phyloP scores from a whole-genome alignment of 2,113 vertebrate species.

The Elephas maximus region DNA sequence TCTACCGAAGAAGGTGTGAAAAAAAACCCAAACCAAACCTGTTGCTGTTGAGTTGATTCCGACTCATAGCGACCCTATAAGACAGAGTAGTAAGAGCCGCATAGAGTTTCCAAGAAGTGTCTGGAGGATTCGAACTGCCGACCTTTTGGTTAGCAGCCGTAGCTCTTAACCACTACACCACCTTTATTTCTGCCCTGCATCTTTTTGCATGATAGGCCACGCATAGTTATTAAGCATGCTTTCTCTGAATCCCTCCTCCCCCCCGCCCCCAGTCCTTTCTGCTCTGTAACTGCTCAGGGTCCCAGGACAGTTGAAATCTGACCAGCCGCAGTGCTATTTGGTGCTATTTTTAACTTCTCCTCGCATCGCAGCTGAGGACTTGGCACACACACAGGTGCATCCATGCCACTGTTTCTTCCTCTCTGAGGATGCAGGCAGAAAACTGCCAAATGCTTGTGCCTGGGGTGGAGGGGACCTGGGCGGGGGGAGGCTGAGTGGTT shows the following conservation, averaged over 20 bases:
- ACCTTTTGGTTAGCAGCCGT: too few species aligned
- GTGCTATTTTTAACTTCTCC: constrained; percentile 64
- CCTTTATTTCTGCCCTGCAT: background rate
- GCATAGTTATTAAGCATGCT: background rate
- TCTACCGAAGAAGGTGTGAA: background rate
- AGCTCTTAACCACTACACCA: too few species aligned
- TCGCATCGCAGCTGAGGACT: constrained; percentile 14
- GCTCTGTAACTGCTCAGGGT: background rate
- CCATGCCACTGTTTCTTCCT: constrained; percentile 66
- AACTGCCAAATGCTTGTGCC: background rate
- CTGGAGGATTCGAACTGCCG: too few species aligned
- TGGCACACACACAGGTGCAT: constrained; percentile 63
- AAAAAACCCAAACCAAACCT: too few species aligned
- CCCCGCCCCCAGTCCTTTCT: background rate
- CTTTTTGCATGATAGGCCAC: background rate
- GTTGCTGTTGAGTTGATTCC: too few species aligned
- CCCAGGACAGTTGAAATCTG: constrained; percentile 78
- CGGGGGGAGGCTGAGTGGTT: constrained; percentile 23
- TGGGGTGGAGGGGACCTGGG: background rate
- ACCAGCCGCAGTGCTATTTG: constrained; percentile 49
- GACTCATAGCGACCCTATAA: too few species aligned
- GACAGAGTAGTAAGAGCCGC: too few species aligned
- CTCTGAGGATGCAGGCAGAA: constrained; percentile 50
- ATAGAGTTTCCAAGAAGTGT: too few species aligned
- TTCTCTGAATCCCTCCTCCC: background rate